phyloP scores from a whole-genome alignment of 2,888 invertebrate genomes.

The Clitarchus hookeri region DNA sequence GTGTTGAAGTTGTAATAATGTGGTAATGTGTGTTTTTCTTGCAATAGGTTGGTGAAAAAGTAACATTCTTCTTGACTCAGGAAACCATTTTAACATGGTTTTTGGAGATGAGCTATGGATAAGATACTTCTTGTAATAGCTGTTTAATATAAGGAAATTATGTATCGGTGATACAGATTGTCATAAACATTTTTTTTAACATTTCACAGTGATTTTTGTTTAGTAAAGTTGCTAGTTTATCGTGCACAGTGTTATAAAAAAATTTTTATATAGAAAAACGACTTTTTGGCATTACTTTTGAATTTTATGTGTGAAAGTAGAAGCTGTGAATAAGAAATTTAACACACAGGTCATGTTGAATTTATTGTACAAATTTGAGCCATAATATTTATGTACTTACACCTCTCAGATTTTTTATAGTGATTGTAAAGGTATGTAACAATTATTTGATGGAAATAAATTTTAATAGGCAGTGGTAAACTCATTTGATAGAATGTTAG shows the following conservation, averaged over 20 bases:
- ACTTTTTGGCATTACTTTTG: neutral
- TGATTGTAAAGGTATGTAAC: too few relatives aligned
- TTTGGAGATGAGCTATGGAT: conserved; percentile 9
- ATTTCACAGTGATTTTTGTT: neutral
- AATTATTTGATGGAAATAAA: too few relatives aligned
- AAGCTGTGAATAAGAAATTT: neutral
- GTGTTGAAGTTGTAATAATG: conserved; percentile 21
- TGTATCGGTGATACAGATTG: neutral
- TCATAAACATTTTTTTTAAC: neutral
- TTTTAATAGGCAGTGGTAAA: too few relatives aligned
- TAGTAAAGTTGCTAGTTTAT: neutral
- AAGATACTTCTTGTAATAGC: conserved; percentile 7
- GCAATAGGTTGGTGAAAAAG: conserved; percentile 12
- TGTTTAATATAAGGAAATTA: neutral
- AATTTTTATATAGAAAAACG: neutral
- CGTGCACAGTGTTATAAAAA: neutral
- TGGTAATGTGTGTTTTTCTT: conserved; percentile 4
- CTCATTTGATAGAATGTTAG: too few relatives aligned
- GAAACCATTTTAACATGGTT: conserved; percentile 6
- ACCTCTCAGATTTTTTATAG: too few relatives aligned
- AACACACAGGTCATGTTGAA: neutral
- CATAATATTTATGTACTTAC: neutral
- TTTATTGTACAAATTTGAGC: neutral
- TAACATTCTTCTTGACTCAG: conserved; percentile 8
- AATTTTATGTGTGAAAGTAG: neutral